Evolutionary conservation across 1,140 invertebrate species (phyloP).

Genomic region (Drosophila sucinea): DNA sequence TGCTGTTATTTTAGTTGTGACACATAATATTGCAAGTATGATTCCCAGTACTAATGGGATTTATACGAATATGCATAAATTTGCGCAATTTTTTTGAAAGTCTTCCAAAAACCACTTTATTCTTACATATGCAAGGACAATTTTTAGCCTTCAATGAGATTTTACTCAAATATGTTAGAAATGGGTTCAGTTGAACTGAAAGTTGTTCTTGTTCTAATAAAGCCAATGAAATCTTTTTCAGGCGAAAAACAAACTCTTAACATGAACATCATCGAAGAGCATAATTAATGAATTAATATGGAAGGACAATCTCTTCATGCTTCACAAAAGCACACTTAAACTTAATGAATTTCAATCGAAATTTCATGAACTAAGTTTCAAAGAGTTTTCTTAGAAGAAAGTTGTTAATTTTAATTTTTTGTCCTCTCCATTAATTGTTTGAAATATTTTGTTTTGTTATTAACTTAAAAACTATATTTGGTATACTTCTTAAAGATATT

Average conservation of each 20-base stretch:
- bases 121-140: neutral
- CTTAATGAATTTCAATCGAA: neutral
- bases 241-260: neutral
- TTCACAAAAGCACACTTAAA: neutral
- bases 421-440: too few relatives aligned
- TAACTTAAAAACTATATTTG: too few relatives aligned
- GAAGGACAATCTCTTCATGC: neutral
- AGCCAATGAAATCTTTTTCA: neutral
- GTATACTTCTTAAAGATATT: too few relatives aligned
- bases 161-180: neutral
- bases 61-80: neutral
- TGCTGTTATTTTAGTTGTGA: conserved; percentile 41
- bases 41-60: neutral
- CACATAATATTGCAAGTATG: conserved; percentile 67
- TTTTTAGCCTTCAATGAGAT: neutral
- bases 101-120: neutral
- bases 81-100: neutral
- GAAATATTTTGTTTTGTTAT: too few relatives aligned
- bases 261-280: neutral
- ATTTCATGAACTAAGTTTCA: neutral
- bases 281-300: neutral
- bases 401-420: too few relatives aligned
- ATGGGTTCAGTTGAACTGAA: neutral
- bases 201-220: neutral
- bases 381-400: neutral